Percentiles rank a stretch among this genome's conserved stretches.
These are phyloP conservation scores for Phasia obesa DNA, from an alignment of 2,888 invertebrate species.

Conservation along the genomic window DNA sequence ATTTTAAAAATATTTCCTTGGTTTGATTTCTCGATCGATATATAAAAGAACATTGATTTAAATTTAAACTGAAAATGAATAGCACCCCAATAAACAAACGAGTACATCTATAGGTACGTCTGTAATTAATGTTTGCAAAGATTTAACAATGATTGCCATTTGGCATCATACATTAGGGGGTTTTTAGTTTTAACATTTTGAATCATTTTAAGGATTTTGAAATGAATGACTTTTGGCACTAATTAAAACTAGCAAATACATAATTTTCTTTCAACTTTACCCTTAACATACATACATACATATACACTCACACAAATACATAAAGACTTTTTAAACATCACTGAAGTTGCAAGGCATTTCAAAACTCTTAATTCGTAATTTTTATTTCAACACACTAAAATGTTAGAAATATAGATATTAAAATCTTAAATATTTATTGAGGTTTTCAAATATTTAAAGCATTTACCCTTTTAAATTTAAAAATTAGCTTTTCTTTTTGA, in stretches of 20 bases:
- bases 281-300: constrained; percentile 17
- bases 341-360: constrained; percentile 14
- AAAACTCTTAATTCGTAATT: constrained; percentile 1
- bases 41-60: too few relatives aligned
- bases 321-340: not conserved
- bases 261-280: constrained; percentile 71
- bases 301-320: not conserved
- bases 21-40: too few relatives aligned
- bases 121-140: constrained; percentile 4
- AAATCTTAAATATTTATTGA: constrained; percentile 27
- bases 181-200: constrained; percentile 55
- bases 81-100: not conserved
- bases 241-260: constrained; percentile 79
- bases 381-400: constrained; percentile 14
- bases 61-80: not conserved
- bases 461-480: not conserved
- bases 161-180: constrained; percentile 62
- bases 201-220: constrained; percentile 63
- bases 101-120: not conserved
- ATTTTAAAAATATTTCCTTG: too few relatives aligned
- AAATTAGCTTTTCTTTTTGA: not conserved
- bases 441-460: constrained; percentile 1
- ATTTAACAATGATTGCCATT: constrained; percentile 60
- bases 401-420: constrained; percentile 7
- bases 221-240: constrained; percentile 78